These are phyloP conservation scores for Oryzias dopingdopingensis DNA, from an alignment of 2,797 vertebrate species.

Conservation along the genomic window DNA sequence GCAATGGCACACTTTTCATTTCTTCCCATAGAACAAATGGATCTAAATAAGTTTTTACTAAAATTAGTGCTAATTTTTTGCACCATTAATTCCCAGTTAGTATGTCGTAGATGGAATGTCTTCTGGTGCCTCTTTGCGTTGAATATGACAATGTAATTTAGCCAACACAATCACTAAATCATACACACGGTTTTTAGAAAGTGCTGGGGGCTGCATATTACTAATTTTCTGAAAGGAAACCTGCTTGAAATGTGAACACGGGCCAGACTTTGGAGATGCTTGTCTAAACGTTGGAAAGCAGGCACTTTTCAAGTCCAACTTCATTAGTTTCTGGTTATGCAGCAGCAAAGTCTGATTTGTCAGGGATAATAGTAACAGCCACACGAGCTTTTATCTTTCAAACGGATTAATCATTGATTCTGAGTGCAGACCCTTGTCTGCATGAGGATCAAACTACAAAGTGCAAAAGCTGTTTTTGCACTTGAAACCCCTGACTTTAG, in stretches of 20 bases:
- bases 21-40: too few species aligned
- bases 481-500: slow-evolving; percentile 2
- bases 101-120: too few species aligned
- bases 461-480: slow-evolving; percentile 53
- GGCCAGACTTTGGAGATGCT: not conserved
- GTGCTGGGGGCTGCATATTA: too few species aligned
- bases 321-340: not conserved
- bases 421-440: slow-evolving; percentile 29
- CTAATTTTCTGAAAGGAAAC: too few species aligned
- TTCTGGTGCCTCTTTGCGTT: too few species aligned
- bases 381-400: slow-evolving; percentile 23
- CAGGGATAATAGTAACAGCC: not conserved
- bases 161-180: too few species aligned
- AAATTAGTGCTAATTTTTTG: too few species aligned
- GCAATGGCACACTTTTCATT: too few species aligned
- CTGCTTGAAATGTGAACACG: not conserved
- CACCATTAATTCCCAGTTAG: too few species aligned
- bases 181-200: too few species aligned
- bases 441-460: slow-evolving; percentile 57
- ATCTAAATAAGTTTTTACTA: too few species aligned
- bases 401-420: slow-evolving; percentile 65
- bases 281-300: not conserved
- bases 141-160: too few species aligned
- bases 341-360: not conserved
- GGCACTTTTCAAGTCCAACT: not conserved